Evolutionary conservation across 1,140 invertebrate species (phyloP).

Genomic region (Diuraphis noxia): DNA sequence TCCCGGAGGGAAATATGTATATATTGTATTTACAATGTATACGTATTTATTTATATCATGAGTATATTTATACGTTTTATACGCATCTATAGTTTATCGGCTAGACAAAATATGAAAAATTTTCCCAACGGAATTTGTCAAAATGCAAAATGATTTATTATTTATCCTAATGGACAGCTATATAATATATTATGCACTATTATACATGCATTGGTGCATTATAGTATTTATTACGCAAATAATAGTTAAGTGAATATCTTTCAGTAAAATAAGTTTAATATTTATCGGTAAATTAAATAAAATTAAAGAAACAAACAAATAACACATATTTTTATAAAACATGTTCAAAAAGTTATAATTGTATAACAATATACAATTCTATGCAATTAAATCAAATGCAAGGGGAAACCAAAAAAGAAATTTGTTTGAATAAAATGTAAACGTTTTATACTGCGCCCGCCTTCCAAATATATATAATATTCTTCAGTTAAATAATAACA

Average conservation of each 20-base stretch:
- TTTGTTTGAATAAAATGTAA: background rate
- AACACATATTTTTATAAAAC: no score
- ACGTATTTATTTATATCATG: background rate
- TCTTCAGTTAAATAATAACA: background rate
- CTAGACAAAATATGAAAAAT: background rate
- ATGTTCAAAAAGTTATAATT: background rate
- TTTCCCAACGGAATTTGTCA: background rate
- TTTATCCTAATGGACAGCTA: background rate
- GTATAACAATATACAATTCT: background rate
- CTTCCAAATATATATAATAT: background rate
- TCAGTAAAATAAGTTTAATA: background rate
- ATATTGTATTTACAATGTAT: background rate
- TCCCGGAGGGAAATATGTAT: background rate
- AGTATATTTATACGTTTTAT: constrained; percentile 6
- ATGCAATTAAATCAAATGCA: background rate
- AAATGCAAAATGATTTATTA: background rate
- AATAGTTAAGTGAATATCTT: background rate
- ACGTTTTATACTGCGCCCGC: background rate
- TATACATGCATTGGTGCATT: no score
- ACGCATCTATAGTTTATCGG: background rate
- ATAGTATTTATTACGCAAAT: background rate
- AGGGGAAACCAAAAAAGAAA: background rate
- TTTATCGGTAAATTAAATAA: background rate
- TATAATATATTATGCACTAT: background rate
- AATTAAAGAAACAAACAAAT: background rate